Conservation (phyloP, 2,113 vertebrate species). For the Varanus komodoensis region DNA sequence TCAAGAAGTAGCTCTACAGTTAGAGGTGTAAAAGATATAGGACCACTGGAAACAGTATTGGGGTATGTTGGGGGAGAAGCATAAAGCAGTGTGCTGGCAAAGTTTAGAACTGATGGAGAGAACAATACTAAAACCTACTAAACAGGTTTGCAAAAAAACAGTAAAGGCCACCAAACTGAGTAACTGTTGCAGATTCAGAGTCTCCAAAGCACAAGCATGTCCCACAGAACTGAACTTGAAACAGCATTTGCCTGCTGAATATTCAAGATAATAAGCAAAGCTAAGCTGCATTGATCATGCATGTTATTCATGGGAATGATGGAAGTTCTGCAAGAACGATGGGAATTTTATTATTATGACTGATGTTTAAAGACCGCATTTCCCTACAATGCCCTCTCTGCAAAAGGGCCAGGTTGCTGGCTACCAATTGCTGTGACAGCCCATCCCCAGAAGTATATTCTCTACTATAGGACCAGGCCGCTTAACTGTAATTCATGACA, state of each 20-base stretch:
- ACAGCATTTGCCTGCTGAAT: slow-evolving; percentile 16
- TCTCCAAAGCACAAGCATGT: slow-evolving; percentile 13
- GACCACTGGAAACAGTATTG: neutral
- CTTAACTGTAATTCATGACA: neutral
- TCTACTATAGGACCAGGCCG: neutral
- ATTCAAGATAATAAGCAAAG: slow-evolving; percentile 15
- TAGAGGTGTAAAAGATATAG: neutral
- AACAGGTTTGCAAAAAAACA: neutral
- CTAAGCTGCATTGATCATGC: slow-evolving; percentile 32
- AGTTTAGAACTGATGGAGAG: neutral
- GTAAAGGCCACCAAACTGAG: slow-evolving; percentile 22
- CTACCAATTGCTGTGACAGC: neutral
- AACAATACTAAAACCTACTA: neutral
- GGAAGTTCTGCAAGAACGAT: neutral
- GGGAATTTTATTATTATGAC: neutral
- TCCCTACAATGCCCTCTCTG: neutral
- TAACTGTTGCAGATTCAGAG: neutral
- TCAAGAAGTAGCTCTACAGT: neutral
- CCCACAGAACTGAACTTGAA: neutral
- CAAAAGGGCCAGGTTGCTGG: neutral
- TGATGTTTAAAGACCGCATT: neutral
- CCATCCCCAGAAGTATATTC: neutral
- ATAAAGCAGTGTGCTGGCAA: slow-evolving; percentile 9
- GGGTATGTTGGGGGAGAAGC: neutral
- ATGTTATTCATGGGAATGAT: slow-evolving; percentile 9